Evolutionary conservation across 2,113 vertebrate genomes (phyloP).

Genomic region (Phocoena phocoena): DNA sequence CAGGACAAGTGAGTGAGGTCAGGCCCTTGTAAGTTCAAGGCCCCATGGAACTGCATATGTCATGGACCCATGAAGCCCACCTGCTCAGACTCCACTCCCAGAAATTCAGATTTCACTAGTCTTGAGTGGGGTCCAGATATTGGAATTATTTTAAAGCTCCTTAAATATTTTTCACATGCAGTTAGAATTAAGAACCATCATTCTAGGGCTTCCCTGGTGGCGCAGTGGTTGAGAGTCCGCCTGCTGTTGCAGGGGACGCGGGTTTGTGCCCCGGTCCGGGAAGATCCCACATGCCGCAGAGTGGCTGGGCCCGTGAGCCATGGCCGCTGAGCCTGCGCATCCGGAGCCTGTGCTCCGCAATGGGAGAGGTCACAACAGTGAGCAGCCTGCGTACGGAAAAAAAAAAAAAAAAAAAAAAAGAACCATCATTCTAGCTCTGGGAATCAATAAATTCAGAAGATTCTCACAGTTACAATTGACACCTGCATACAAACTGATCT

Average conservation of each 20-base stretch:
- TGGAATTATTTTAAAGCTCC: slow-evolving; percentile 30
- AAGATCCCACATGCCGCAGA: no score
- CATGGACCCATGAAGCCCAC: not conserved
- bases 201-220: not conserved
- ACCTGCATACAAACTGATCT: slow-evolving; percentile 56
- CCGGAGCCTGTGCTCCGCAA: no score
- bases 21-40: not conserved
- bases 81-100: not conserved
- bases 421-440: slow-evolving; percentile 14
- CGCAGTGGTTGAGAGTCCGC: no score
- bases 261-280: no score
- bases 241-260: no score
- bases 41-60: not conserved
- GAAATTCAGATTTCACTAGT: slow-evolving; percentile 19
- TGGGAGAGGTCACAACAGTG: no score
- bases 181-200: not conserved
- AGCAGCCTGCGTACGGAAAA: no score
- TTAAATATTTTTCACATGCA: slow-evolving; percentile 28
- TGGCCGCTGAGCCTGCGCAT: no score
- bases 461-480: slow-evolving; percentile 57
- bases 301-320: no score
- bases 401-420: not conserved
- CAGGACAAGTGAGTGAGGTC: not conserved
- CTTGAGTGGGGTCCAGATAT: not conserved
- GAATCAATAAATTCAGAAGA: slow-evolving; percentile 46